Evolutionary conservation across 2,888 invertebrate genomes (phyloP), one percentile per base, ranked within the genome.

Genomic region (Matsumyia berberina): DNA sequence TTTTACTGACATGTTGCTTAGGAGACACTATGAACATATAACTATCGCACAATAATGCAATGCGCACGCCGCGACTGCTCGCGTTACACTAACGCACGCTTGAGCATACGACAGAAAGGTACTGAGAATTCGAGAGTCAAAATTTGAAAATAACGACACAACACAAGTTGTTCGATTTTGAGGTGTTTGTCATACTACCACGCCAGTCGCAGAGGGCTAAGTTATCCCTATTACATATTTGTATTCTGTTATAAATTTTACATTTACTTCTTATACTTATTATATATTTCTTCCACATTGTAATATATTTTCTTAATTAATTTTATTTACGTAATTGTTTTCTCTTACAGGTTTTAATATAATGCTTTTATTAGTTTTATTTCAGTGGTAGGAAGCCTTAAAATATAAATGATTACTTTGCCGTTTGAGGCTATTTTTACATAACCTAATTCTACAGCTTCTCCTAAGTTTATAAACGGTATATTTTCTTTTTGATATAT

Each of bases 111-210:
- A 46, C 24, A 62, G 33, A 62, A 72, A 62, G 42, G 39, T 53
- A 53, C 55, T 69, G 69, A 53, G 67, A 53, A 53, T 5, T 11
- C 12, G 39, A 39, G 35, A 46, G 46, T 46, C 24, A 70, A 57
- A 19, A 49, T 53, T 55, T 46, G 15, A 57, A 69, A 57, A 69
- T 57, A 69, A 57, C 69, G 46, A 17, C 46, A 46, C 19, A 46
- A 69, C 12, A 69, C 19, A 44, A 33, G 57, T 35, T 69, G 33
- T 69, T 57, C n/a, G 29, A 29, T 69, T 57, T 69, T 44, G 57
- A 37, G 57, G 69, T 69, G 55, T 69, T 46, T 69, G 57, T 57
- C 57, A 46, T 39, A 69, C 57, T 57, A 69, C 46, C 33, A 69
- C 44, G 57, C 57, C 46, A 69, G 44, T 57, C 57, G 57, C 46